Base-by-base conservation (phyloP, 2,888 invertebrate genomes). In the Apeira syringaria region DNA sequence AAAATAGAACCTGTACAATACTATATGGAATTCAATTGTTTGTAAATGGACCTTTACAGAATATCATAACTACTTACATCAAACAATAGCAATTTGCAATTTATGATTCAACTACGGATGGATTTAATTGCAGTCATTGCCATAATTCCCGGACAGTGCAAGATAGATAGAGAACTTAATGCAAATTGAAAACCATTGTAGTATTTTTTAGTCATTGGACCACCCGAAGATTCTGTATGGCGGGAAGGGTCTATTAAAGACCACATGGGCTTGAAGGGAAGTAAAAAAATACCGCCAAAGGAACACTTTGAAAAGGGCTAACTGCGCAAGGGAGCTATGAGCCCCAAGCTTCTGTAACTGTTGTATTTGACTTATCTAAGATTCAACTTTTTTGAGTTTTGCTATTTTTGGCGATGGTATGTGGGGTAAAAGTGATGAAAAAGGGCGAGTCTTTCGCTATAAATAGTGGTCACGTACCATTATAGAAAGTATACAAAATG, bases 71-170 rank as follows among this genome's bases (percentile, higher is more conserved):
- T n/a, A n/a, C n/a, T n/a, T n/a, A 25, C 27, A 34, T 44, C 15
- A 26, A 46, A 35, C 45, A 45, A 45, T 45, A 27, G 9, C 6
- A 8, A 39, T 46, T 46, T 36, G 31, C 34, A 46, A 30, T 8
- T 30, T 3, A 15, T 11, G 7, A 7, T 10, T 17, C 39, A 24
- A 5, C 5, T 31, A 35, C 15, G 39, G 45, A 30, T 7, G 22
- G 31, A 15, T 46, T 39, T 40, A 34, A 46, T 46, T 12, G 31
- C 17, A 28, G n/a, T 27, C 15, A 46, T 46, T 46, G 35, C 31
- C 45, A 46, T 39, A 46, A 46, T 46, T 10, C 39, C 27, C 35
- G 34, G 45, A 46, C 31, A 40, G 8, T 27, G 35, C 17, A 35
- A 26, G 20, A 45, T 29, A 10, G 7, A 2, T 39, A 30, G 31